Evolutionary conservation across 2,888 invertebrate species (phyloP), one percentile per base, ranked within the genome.

Genomic region (Seira musarum): DNA sequence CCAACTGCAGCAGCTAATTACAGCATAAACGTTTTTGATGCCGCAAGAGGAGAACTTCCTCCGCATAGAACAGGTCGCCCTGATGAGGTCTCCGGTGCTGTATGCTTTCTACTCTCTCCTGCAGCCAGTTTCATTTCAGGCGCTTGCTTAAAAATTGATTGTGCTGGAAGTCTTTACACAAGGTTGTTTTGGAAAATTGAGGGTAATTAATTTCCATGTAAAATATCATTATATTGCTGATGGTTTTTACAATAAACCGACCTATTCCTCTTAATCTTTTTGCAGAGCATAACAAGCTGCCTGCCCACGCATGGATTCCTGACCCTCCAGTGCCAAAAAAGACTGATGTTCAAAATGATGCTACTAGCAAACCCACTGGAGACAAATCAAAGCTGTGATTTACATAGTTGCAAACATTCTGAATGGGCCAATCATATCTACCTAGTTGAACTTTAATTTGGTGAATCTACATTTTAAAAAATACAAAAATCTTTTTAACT

Each of bases 1-100:
- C 88, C 89, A 13, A 90, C 90, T 21, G 90, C 90, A 22, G 89
- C 89, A n/a, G 89, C 88, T n/a, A 90, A 90, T 86, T 90, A 90
- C 86, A 87, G 87, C 1, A 86, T 87, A 53, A 87, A 88, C 69
- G 84, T 90, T 46, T 90, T 90, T 85, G 86, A 87, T 1, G 57
- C 67, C 1, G 83, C 85, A 3, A 87, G 88, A 24, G 87, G 87
- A 1, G 79, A 84, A 8, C 74, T 90, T 46, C 90, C 90, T 1
- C 87, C 89, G 19, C 88, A 89, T 80, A 83, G 90, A 75, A 87
- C 89, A 0, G 90, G 90, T 6, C 87, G 87, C 30, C 87, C 89
- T 17, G 89, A 90, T 83, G 90, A 90, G 88, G 90, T 90, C 24
- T 89, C 90, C 15, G 88, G 88, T 21, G 88, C 89, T 24, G 90